phyloP scores from a whole-genome alignment of 2,113 vertebrate genomes.

The Girardinichthys multiradiatus region DNA sequence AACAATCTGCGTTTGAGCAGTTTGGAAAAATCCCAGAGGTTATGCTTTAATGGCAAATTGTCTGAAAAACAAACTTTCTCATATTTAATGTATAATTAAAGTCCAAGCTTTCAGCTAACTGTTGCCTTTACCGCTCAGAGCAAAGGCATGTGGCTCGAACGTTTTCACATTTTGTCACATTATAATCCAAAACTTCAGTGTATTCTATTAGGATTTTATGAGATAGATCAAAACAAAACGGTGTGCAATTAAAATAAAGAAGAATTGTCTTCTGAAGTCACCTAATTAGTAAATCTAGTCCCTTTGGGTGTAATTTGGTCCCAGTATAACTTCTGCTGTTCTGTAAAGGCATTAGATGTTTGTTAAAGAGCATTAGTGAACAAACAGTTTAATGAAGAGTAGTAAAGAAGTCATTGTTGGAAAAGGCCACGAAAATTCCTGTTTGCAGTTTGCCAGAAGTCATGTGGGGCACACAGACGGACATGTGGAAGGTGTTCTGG shows the following conservation, averaged over 20 bases:
- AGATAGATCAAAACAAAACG: background rate
- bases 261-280: background rate
- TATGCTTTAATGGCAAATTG: slow-evolving; percentile 21
- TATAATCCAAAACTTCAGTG: background rate
- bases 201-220: background rate
- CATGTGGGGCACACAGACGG: background rate
- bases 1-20: slow-evolving; percentile 12
- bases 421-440: background rate
- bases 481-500: no score
- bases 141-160: no score
- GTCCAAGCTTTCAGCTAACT: background rate
- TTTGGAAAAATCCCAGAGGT: slow-evolving; percentile 9
- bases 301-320: no score
- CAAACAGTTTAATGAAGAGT: background rate
- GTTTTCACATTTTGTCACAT: background rate
- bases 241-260: background rate
- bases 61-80: slow-evolving; percentile 23
- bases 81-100: slow-evolving; percentile 35
- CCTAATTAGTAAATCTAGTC: background rate
- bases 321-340: no score
- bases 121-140: background rate
- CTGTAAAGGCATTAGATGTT: no score
- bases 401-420: background rate
- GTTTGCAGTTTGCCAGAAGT: background rate
- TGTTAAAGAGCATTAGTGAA: no score